Base-by-base conservation (phyloP, 2,113 vertebrate species). In the Synodontis membranacea region DNA sequence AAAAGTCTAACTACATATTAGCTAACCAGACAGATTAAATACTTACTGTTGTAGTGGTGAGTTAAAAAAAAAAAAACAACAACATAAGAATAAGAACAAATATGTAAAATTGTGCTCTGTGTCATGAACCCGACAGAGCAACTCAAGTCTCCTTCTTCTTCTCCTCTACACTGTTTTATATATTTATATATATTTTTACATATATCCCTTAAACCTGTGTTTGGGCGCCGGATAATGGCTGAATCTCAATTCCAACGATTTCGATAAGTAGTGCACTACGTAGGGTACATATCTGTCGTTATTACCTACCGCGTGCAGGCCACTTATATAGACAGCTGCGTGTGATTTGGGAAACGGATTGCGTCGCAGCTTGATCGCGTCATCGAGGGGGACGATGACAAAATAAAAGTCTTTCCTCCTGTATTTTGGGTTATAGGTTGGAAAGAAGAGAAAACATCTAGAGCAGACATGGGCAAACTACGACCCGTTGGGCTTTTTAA, bases 351-450 rank as follows among this genome's bases (percentile, higher is more conserved):
- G 14, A 34, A 56, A 31, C 8, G 5, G 2, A 8, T 76, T 25
- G 10, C 4, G 84, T 85, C 84, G 66, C 79, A 23, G 28, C 8
- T 46, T 86, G 64, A 60, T 34, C 17, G 34, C 0, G 42, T 70
- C 78, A 68, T 11, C 17, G 9, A n/a, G n/a, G n/a, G n/a, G 25
- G 42, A 1, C 14, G 14, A 48, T 62, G 11, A 21, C 70, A 87
- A 62, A 87, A 83, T 87, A 87, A 83, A 37, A 87, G 86, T 87
- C 56, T 25, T 25, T 28, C 3, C 37, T 44, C 14, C 5, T 2
- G 12, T 1, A 15, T 4, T 2, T 19, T 1, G 17, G 28, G 3
- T 52, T n/a, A 58, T 23, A 37, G 12, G 37, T 58, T 39, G 10
- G 37, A 58, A 58, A 39, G 21, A 60, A 28, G 4, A 11, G 42